Base-by-base conservation (phyloP, 2,797 vertebrate genomes). In the Melanotaenia trifasciata region DNA sequence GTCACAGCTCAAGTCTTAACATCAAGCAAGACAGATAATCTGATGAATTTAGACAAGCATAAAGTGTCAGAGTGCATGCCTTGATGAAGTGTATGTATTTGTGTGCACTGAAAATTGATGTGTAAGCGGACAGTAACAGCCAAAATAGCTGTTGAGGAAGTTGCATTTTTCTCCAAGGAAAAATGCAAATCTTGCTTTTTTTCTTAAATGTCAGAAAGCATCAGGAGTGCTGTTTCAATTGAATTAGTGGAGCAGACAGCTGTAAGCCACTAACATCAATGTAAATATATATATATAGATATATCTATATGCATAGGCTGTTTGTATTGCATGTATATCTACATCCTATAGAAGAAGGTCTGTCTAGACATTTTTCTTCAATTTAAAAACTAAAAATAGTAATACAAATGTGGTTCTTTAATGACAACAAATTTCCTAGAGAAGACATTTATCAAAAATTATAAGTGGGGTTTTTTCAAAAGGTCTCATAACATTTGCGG, bases 161-260 rank as follows among this genome's bases (percentile, higher is more conserved):
- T 76, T 76, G 20, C 70, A 79, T 82, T 84, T 83, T 80, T 73
- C 58, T 85, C 73, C 43, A 64, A 79, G 68, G 74, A 70, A 84
- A 79, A 81, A 71, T 67, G 80, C 28, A 80, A 78, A 76, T 65
- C 60, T 64, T 79, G 71, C 28, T 87, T 86, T 89, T 76, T 60
- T 80, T 40, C 70, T 67, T 64, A 78, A 66, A 83, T 80, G 84
- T 89, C 87, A 89, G 61, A 76, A 78, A 73, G 61, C 76, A 81
- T 83, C 76, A 80, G 64, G 43, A 59, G 35, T 4, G 26, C 26
- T 54, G 53, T 26, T 69, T 38, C 63, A 70, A 66, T 53, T 36
- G n/a, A 57, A 64, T 72, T 69, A 74, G 67, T 67, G 61, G 61
- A 71, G 68, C 51, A 69, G 70, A 73, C 73, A 70, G 70, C 57